A percentile compares a stretch with the other conserved stretches of the same genome.
These are phyloP conservation scores for Erpobdella octoculata DNA, from an alignment of 2,888 invertebrate genomes.

Conservation along the genomic window DNA sequence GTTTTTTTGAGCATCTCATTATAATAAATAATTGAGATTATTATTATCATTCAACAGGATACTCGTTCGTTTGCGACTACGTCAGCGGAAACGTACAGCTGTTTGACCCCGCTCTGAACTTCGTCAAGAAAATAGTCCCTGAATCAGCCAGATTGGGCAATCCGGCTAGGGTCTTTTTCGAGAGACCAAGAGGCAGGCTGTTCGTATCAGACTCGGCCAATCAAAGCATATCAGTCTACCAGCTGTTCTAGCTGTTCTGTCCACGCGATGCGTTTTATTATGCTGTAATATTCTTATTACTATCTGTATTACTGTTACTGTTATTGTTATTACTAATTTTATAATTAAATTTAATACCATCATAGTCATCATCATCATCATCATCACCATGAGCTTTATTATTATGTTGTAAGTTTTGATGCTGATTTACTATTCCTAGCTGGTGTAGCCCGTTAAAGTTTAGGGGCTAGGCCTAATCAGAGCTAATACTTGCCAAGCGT, in stretches of 20 bases:
- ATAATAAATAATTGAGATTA: background rate
- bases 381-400: too few species aligned
- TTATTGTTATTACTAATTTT: background rate
- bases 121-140: conserved; percentile 18
- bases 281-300: too few species aligned
- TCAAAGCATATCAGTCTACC: conserved; percentile 6
- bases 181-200: conserved; percentile 19
- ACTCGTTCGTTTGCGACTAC: conserved; percentile 25
- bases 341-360: too few species aligned
- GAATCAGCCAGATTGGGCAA: conserved; percentile 4
- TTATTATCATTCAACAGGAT: background rate
- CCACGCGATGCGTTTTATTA: too few species aligned
- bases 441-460: too few species aligned
- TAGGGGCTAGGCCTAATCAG: too few species aligned
- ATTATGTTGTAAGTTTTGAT: too few species aligned
- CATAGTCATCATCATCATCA: too few species aligned
- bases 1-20: background rate
- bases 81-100: conserved; percentile 5
- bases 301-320: background rate
- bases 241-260: conserved; percentile 11
- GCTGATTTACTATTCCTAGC: too few species aligned
- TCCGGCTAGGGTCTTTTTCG: conserved; percentile 15
- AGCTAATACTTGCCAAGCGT: too few species aligned
- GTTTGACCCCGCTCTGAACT: background rate
- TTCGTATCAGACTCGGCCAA: conserved; percentile 23